A percentile compares a stretch with the other conserved stretches of the same genome.
phyloP scores from a whole-genome alignment of 1,140 invertebrate species.

The Solenopsis invicta region DNA sequence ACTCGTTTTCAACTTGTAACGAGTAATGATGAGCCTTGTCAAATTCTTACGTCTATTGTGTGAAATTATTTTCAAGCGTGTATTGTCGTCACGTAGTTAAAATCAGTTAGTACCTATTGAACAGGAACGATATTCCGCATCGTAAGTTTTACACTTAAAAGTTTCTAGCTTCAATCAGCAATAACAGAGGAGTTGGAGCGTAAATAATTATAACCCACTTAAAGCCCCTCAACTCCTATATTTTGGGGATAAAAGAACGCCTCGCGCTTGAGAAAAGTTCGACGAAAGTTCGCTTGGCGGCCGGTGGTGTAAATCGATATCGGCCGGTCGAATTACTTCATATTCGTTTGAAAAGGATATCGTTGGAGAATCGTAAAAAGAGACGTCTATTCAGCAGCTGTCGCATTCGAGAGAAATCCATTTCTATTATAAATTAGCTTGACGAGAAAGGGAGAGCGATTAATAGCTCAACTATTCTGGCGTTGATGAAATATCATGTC shows the following conservation, averaged over 20 bases:
- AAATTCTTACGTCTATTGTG: conserved; percentile 2
- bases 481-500: conserved; percentile 59
- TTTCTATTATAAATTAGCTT: conserved; percentile 59
- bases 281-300: conserved; percentile 33
- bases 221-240: conserved; percentile 28
- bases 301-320: conserved; percentile 31
- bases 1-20: neutral
- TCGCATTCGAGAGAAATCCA: conserved; percentile 41
- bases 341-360: conserved; percentile 41
- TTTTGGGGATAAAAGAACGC: conserved; percentile 20
- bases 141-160: conserved; percentile 66
- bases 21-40: neutral
- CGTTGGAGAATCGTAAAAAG: conserved; percentile 30
- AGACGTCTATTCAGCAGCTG: conserved; percentile 20
- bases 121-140: conserved; percentile 24
- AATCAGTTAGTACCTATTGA: neutral
- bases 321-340: conserved; percentile 29
- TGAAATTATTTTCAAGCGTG: neutral
- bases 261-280: conserved; percentile 35
- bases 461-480: conserved; percentile 50
- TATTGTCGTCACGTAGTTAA: neutral
- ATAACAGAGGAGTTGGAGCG: conserved; percentile 68
- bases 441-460: neutral
- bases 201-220: conserved; percentile 81
- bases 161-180: conserved; percentile 70